Conservation (phyloP, 2,113 vertebrate species). For the Forbesichthys agassizii region DNA sequence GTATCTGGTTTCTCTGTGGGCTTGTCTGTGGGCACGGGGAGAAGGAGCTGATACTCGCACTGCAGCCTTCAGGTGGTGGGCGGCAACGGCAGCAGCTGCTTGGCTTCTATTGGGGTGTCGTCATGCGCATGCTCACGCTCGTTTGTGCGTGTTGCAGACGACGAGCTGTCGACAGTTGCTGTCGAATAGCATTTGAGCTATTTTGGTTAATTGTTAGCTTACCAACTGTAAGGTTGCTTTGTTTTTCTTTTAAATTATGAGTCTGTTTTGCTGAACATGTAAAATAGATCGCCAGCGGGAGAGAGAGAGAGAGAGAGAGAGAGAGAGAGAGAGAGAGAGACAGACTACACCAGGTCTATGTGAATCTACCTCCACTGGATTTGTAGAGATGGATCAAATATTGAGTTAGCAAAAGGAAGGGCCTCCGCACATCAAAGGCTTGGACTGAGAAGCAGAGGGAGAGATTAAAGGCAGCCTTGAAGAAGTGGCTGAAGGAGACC, state of each 20-base stretch:
- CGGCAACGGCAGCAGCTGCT: constrained; percentile 61
- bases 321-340: constrained; percentile 13
- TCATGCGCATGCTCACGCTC: neutral
- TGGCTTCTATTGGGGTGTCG: constrained; percentile 58
- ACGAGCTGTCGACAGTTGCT: neutral
- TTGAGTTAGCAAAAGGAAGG: constrained; percentile 73
- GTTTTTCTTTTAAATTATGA: constrained; percentile 15
- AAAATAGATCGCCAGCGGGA: constrained; percentile 1
- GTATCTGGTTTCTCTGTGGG: constrained; percentile 66
- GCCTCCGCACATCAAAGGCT: constrained; percentile 74
- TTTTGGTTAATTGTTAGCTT: constrained; percentile 12
- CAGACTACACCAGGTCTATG: constrained; percentile 27
- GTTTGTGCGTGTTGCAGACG: neutral
- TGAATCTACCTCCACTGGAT: constrained; percentile 67
- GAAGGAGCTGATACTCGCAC: constrained; percentile 61
- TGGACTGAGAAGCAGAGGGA: constrained; percentile 65
- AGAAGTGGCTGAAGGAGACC: constrained; percentile 77
- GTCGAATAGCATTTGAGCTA: constrained; percentile 28
- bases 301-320: constrained; percentile 6
- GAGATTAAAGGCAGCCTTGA: constrained; percentile 80
- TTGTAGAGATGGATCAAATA: constrained; percentile 75
- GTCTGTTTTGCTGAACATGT: constrained; percentile 45
- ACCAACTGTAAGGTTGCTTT: too few relatives aligned
- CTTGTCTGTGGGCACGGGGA: constrained; percentile 54
- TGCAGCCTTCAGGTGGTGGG: constrained; percentile 59